phyloP scores from a whole-genome alignment of 2,797 vertebrate species.

The Chloroceryle inda region DNA sequence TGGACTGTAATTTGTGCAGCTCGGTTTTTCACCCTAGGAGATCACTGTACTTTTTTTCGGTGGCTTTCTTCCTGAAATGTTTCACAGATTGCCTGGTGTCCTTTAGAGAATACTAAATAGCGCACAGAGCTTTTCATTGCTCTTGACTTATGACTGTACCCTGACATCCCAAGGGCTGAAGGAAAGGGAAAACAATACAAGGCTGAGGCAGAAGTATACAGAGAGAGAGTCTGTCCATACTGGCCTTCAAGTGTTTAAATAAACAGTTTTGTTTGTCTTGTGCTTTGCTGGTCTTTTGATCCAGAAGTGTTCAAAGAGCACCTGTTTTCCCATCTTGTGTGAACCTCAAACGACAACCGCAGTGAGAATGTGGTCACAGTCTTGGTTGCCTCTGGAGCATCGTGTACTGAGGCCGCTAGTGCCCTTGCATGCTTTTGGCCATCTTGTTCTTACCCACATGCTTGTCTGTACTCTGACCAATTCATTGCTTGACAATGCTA shows the following conservation, averaged over 20 bases:
- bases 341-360: not conserved
- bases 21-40: slow-evolving; percentile 47
- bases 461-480: not conserved
- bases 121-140: not conserved
- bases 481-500: not conserved
- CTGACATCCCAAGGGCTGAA: not conserved
- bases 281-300: not conserved
- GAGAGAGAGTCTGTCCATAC: not conserved
- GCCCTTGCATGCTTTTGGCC: not conserved
- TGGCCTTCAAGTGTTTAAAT: not conserved
- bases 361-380: not conserved
- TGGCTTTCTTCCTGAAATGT: slow-evolving; percentile 55
- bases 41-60: slow-evolving; percentile 13
- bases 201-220: not conserved
- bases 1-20: slow-evolving; percentile 34
- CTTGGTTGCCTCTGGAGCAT: not conserved
- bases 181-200: not conserved
- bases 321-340: not conserved
- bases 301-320: not conserved
- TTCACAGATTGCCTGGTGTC: slow-evolving; percentile 22
- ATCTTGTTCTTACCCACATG: rapidly evolving
- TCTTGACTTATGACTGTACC: not conserved
- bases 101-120: slow-evolving; percentile 62
- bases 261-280: not conserved
- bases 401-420: not conserved